Base-by-base conservation (phyloP, 2,113 vertebrate genomes). In the Ondatra zibethicus region DNA sequence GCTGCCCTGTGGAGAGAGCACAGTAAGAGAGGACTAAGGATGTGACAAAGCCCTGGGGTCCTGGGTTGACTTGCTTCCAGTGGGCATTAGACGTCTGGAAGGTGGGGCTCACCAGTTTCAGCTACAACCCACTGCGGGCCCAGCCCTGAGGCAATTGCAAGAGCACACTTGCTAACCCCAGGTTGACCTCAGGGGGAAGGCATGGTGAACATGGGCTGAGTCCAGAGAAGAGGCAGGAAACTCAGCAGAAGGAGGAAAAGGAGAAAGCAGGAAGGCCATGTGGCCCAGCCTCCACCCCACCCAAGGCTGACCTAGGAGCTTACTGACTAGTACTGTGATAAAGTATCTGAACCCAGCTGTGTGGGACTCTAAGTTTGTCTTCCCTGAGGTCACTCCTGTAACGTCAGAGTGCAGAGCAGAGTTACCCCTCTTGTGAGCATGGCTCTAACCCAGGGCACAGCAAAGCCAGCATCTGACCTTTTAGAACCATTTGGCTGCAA, bases 1-100 rank as follows among this genome's bases (percentile, higher is more conserved):
- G 99, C 97, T 9, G 98, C 98, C 98, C 99, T 99, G 98, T 5
- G 96, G 96, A 97, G 87, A 93, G 94, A 97, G 75, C 61, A 91
- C 93, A 88, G 92, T 36, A 11, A 45, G 66, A 0, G 2, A 1
- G 21, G 66, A 27, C 2, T 31, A 47, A 21, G 52, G 50, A 29
- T 27, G 36, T 58, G 70, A n/a, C 47, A 39, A 52, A 50, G 31
- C 47, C 31, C 68, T 58, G 47, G 1, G 4, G 73, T 25, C 13
- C 36, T 42, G 33, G 21, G 42, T n/a, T 1, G 11, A 21, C 36
- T 12, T 0, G 39, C 39, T 72, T 50, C 52, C 10, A 8, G 25
- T 23, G 29, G 66, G n/a, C 11, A 36, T 12, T 27, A 2, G 21
- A 58, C 68, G 47, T 45, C 39, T 63, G 9, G 42, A 84, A 27